Percentiles rank a stretch among this genome's conserved stretches.
These are phyloP conservation scores for Pachymerium ferrugineum DNA, from an alignment of 2,888 invertebrate species.

Conservation along the genomic window DNA sequence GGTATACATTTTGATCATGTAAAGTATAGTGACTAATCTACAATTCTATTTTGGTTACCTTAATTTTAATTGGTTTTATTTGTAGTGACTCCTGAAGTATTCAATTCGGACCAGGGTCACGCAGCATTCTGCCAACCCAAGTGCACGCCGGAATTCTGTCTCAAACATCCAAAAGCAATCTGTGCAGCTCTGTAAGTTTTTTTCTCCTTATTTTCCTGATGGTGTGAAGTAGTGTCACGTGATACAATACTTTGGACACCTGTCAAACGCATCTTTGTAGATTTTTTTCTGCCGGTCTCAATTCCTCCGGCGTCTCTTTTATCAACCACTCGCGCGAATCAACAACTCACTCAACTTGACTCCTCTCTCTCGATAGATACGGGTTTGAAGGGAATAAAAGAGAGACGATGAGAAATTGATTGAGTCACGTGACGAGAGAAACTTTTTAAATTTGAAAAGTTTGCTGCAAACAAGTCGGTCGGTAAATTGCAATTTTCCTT, in stretches of 20 bases:
- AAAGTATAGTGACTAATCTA: no score
- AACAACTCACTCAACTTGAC: constrained; percentile 1
- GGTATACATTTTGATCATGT: no score
- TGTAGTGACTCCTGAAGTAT: constrained; percentile 29
- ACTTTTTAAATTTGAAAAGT: background rate
- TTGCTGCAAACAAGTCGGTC: background rate
- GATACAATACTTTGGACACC: background rate
- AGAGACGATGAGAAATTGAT: background rate
- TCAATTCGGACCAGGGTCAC: constrained; percentile 32
- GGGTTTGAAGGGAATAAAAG: background rate
- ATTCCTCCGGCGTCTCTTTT: background rate
- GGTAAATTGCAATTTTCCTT: background rate
- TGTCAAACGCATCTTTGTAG: background rate
- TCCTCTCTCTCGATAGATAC: background rate
- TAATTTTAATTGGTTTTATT: background rate
- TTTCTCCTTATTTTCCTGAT: background rate
- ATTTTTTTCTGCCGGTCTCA: background rate
- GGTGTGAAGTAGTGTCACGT: background rate
- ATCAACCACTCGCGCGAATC: background rate
- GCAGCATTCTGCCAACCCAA: constrained; percentile 42
- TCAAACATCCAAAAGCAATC: constrained; percentile 43
- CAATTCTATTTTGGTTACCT: background rate
- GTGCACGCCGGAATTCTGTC: constrained; percentile 44
- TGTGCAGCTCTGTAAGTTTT: constrained; percentile 45
- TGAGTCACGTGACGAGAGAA: background rate